phyloP scores from a whole-genome alignment of 2,113 vertebrate species.

The Cygnus atratus region DNA sequence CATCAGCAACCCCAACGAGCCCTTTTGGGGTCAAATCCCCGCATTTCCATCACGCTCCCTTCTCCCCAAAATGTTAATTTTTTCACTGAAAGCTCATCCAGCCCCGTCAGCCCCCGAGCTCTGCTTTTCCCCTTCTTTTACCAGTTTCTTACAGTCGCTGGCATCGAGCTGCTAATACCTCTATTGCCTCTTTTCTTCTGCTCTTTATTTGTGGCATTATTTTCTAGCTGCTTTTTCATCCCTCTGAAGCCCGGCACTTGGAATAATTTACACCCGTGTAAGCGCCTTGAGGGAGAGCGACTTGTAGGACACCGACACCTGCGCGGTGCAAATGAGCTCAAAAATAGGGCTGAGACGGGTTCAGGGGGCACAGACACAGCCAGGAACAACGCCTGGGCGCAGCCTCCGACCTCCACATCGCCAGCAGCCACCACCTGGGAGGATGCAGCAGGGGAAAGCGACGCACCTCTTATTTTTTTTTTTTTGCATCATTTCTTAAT shows the following conservation, averaged over 20 bases:
- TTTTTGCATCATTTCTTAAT: neutral
- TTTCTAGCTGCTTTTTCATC: neutral
- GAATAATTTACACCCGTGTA: neutral
- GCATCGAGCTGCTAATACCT: fast-evolving
- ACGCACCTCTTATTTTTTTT: neutral
- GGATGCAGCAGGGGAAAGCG: neutral
- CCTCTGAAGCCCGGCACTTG: neutral
- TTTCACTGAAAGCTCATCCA: neutral
- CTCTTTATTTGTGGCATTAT: neutral
- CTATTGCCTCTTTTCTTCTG: neutral
- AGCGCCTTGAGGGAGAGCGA: neutral
- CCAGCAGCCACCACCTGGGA: neutral
- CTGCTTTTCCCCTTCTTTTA: neutral
- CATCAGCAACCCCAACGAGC: neutral
- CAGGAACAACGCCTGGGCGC: neutral
- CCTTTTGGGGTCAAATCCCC: neutral
- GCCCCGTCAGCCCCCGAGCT: neutral
- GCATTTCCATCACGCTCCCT: fast-evolving
- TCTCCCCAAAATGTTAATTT: neutral
- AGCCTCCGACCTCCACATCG: fast-evolving
- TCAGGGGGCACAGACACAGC: neutral
- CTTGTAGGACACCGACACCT: neutral
- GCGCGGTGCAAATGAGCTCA: fast-evolving
- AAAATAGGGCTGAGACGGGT: neutral
- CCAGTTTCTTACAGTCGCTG: neutral